Evolutionary conservation across 2,797 vertebrate genomes (phyloP).

Genomic region (Artibeus jamaicensis): DNA sequence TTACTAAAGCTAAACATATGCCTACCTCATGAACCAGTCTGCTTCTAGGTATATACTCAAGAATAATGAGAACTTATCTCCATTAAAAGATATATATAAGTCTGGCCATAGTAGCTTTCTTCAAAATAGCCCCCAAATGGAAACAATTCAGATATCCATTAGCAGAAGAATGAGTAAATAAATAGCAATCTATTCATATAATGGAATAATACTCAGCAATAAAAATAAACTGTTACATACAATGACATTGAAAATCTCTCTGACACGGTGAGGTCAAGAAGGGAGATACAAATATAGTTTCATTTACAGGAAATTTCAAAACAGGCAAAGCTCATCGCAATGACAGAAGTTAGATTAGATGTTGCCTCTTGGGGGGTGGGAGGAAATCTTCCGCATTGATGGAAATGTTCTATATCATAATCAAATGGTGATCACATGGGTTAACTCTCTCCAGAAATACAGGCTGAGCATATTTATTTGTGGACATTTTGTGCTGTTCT

Average conservation of each 20-base stretch:
- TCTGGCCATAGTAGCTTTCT: neutral
- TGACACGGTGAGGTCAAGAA: neutral
- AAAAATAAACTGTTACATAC: neutral
- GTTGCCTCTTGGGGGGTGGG: neutral
- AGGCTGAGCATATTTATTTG: neutral
- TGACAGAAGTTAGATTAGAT: neutral
- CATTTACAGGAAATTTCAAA: neutral
- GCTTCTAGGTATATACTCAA: neutral
- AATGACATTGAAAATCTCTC: conserved; percentile 11
- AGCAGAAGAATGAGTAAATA: neutral
- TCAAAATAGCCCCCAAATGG: neutral
- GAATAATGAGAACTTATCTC: neutral
- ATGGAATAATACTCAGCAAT: neutral
- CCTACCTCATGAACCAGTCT: neutral
- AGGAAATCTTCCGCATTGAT: neutral
- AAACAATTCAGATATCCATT: neutral
- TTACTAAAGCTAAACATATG: neutral
- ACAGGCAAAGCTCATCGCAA: neutral
- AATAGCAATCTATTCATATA: neutral
- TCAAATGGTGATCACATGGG: neutral
- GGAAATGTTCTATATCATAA: neutral
- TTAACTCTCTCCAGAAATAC: conserved; percentile 1
- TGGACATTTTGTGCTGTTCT: neutral
- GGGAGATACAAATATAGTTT: neutral
- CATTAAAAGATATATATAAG: neutral